These are phyloP conservation scores for Calidris pygmaea DNA, from an alignment of 2,113 vertebrate genomes.

Conservation along the genomic window DNA sequence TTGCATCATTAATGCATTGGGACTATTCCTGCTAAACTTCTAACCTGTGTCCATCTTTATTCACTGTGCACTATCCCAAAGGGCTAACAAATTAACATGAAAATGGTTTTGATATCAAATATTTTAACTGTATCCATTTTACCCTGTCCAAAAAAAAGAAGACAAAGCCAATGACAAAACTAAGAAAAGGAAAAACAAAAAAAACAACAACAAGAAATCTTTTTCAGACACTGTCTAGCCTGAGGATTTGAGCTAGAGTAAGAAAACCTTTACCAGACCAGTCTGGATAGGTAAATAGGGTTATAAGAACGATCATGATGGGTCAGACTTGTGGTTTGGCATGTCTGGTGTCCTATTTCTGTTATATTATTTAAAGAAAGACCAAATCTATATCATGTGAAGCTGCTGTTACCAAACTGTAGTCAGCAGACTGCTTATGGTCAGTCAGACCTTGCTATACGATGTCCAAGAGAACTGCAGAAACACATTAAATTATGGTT, in stretches of 20 bases:
- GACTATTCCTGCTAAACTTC: neutral
- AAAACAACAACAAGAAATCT: neutral
- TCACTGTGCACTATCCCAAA: neutral
- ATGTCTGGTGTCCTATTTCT: neutral
- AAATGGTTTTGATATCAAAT: neutral
- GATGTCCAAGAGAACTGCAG: neutral
- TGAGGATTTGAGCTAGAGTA: neutral
- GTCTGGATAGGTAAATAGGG: neutral
- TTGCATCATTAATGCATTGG: neutral
- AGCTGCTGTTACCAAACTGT: neutral
- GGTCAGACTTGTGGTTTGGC: neutral
- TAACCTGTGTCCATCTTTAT: neutral
- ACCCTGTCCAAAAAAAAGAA: neutral
- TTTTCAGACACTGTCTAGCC: neutral
- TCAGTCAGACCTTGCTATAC: neutral
- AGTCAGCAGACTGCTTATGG: neutral
- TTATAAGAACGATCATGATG: neutral
- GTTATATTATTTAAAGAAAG: neutral
- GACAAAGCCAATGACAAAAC: neutral
- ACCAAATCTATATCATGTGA: neutral
- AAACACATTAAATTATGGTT: neutral
- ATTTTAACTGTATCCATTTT: neutral
- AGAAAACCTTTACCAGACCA: neutral
- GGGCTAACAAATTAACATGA: neutral
- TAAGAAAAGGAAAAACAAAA: neutral